phyloP scores from a whole-genome alignment of 2,113 vertebrate species.

The Montifringilla adamsi region DNA sequence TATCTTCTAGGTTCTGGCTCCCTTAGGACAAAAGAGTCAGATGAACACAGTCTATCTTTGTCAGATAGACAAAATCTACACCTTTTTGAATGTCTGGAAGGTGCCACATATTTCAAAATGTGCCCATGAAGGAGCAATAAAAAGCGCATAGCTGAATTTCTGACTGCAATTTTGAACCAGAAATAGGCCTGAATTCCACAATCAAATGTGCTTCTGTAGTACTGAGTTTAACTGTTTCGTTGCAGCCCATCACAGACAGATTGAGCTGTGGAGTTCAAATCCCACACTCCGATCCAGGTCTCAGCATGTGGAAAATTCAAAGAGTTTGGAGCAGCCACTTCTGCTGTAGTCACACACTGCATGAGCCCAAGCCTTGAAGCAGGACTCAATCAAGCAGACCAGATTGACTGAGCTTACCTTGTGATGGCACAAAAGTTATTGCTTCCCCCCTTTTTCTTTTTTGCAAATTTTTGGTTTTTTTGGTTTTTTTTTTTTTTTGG shows the following conservation, averaged over 20 bases:
- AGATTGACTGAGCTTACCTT: background rate
- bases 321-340: background rate
- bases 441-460: background rate
- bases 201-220: background rate
- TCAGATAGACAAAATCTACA: background rate
- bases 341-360: background rate
- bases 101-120: background rate
- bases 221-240: background rate
- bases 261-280: background rate
- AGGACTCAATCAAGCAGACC: background rate
- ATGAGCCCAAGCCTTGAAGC: background rate
- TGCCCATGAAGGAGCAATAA: background rate
- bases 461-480: background rate
- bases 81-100: slow-evolving; percentile 9
- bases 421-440: background rate
- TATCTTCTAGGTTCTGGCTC: background rate
- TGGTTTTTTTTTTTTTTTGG: background rate
- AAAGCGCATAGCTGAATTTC: background rate
- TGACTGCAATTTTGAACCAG: background rate
- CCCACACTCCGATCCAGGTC: background rate
- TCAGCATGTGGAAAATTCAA: background rate
- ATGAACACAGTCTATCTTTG: slow-evolving; percentile 3
- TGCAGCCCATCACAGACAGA: background rate
- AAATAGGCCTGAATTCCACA: background rate
- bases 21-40: slow-evolving; percentile 8